These are phyloP conservation scores for Ametastegia equiseti DNA, from an alignment of 2,888 invertebrate species.

Conservation along the genomic window DNA sequence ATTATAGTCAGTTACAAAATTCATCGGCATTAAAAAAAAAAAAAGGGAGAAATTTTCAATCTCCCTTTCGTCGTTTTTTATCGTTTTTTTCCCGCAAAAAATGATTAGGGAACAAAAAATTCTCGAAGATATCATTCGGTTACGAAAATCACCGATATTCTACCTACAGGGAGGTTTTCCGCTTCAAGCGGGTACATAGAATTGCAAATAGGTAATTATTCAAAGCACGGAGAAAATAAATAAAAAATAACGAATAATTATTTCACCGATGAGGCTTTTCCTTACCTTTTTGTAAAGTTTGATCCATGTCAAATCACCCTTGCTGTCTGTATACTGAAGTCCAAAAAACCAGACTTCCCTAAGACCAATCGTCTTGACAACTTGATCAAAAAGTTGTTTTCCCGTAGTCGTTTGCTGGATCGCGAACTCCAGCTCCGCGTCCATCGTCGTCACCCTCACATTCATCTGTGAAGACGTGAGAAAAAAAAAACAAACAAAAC, in stretches of 20 bases:
- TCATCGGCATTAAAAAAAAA: no score
- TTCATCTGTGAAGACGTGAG: conserved; percentile 85
- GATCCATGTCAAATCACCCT: conserved; percentile 99
- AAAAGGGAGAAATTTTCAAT: no score
- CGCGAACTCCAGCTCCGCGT: conserved; percentile 99
- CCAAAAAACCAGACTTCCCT: conserved; percentile 99
- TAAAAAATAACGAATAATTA: background rate
- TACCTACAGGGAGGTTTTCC: no score
- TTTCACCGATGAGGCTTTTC: conserved; percentile 24
- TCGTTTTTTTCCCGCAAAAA: no score
- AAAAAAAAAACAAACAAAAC: background rate
- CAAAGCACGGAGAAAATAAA: background rate
- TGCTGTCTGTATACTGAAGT: conserved; percentile 98
- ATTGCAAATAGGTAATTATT: no score
- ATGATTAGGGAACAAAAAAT: no score
- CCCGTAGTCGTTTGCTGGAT: conserved; percentile 99
- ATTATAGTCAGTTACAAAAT: no score
- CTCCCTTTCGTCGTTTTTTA: no score
- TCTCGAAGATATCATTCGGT: no score
- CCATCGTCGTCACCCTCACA: conserved; percentile 99
- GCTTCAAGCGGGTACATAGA: no score
- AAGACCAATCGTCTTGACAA: conserved; percentile 99
- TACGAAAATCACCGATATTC: no score
- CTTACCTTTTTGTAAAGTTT: conserved; percentile 99
- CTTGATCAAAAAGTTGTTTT: conserved; percentile 99